Conservation (phyloP, 2,113 vertebrate genomes). For the Hymenochirus boettgeri region DNA sequence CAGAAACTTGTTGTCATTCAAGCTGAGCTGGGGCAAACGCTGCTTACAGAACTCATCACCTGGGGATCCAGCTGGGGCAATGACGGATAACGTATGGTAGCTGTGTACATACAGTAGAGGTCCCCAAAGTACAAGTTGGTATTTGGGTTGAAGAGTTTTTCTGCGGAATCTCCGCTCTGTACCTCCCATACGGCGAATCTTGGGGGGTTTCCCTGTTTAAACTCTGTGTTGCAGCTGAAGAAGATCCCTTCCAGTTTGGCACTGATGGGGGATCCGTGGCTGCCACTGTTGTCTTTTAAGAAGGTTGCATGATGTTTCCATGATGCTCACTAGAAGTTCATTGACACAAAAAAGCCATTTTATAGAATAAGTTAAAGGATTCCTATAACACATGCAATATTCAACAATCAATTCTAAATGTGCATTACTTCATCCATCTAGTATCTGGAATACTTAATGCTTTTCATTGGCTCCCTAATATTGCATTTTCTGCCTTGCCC, state of each 20-base stretch:
- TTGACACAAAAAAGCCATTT: too few relatives aligned
- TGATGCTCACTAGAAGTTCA: constrained; percentile 71
- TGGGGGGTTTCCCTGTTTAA: constrained; percentile 93
- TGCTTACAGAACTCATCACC: constrained; percentile 96
- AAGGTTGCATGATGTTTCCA: constrained; percentile 84
- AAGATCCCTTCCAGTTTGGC: constrained; percentile 94
- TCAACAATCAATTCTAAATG: too few relatives aligned
- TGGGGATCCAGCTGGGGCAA: constrained; percentile 84
- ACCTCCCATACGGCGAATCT: too few relatives aligned
- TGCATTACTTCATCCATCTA: too few relatives aligned
- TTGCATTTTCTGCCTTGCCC: too few relatives aligned
- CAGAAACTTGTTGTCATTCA: constrained; percentile 89
- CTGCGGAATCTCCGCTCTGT: constrained; percentile 96
- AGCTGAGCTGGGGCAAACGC: constrained; percentile 88
- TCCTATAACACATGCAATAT: too few relatives aligned
- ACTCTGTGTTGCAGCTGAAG: constrained; percentile 98
- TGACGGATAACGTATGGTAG: constrained; percentile 97
- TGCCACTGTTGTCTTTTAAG: constrained; percentile 96
- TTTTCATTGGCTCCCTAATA: too few relatives aligned
- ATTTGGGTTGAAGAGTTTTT: constrained; percentile 85
- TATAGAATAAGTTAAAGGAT: too few relatives aligned
- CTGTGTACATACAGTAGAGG: constrained; percentile 99
- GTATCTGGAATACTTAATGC: too few relatives aligned
- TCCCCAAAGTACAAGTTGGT: constrained; percentile 97
- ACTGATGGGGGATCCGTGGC: constrained; percentile 95